These are phyloP conservation scores for Apis cerana DNA, from an alignment of 1,140 invertebrate genomes.

Conservation along the genomic window DNA sequence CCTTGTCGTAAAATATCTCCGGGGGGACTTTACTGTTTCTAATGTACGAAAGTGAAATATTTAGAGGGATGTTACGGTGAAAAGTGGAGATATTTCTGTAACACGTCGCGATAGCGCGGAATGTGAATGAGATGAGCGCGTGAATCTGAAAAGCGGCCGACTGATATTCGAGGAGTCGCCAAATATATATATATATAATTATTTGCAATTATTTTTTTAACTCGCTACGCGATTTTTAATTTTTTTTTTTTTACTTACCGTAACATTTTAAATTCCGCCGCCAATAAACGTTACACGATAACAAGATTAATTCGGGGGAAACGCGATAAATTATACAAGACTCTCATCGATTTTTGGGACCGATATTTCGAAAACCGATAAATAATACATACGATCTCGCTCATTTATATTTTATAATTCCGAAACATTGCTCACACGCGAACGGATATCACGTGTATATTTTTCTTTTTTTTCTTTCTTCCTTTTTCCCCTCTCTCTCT, in stretches of 20 bases:
- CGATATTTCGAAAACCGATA: background rate
- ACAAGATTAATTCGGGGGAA: background rate
- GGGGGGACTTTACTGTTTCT: background rate
- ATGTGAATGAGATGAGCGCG: background rate
- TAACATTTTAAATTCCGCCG: background rate
- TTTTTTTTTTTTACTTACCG: too few relatives aligned
- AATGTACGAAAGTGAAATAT: background rate
- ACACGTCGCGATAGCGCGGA: background rate
- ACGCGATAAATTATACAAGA: background rate
- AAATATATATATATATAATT: too few relatives aligned
- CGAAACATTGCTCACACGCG: background rate
- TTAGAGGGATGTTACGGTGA: background rate
- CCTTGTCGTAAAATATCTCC: background rate
- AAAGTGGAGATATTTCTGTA: background rate
- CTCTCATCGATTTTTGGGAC: background rate
- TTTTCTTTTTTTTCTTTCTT: too few relatives aligned
- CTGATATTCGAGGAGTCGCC: too few relatives aligned
- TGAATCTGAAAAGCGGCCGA: too few relatives aligned
- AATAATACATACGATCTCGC: background rate
- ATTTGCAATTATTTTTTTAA: too few relatives aligned
- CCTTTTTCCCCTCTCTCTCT: too few relatives aligned
- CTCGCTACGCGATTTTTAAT: too few relatives aligned
- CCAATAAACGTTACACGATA: background rate
- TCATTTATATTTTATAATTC: background rate
- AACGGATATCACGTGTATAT: background rate